Evolutionary conservation across 2,888 invertebrate species (phyloP).

Genomic region (Epirrita christyi): DNA sequence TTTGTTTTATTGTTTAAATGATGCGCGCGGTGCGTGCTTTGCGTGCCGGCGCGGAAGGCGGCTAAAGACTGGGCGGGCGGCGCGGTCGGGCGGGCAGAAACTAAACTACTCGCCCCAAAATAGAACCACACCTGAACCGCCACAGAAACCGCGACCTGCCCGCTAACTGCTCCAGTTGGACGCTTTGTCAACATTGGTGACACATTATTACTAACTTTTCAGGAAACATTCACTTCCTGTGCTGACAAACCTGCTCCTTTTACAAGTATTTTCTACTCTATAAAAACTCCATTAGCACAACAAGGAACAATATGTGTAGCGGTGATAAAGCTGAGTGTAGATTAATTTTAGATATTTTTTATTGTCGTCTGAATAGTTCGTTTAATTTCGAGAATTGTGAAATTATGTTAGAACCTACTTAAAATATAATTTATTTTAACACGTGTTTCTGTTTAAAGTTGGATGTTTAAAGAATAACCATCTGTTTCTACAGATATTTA

Average conservation of each 20-base stretch:
- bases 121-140: constrained; percentile 79
- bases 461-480: constrained; percentile 28
- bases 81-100: constrained; percentile 53
- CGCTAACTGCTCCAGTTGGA: constrained; percentile 60
- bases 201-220: constrained; percentile 47
- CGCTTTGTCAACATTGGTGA: constrained; percentile 70
- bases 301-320: constrained; percentile 28
- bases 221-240: constrained; percentile 37
- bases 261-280: constrained; percentile 9
- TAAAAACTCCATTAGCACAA: constrained; percentile 24
- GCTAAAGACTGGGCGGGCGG: constrained; percentile 75
- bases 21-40: constrained; percentile 32
- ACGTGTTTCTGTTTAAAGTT: constrained; percentile 34
- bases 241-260: constrained; percentile 14
- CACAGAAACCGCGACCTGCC: constrained; percentile 65
- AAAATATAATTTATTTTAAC: constrained; percentile 40
- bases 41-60: constrained; percentile 52
- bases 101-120: constrained; percentile 65
- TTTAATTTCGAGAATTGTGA: constrained; percentile 29
- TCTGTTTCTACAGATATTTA: constrained; percentile 33
- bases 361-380: constrained; percentile 34
- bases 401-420: constrained; percentile 8
- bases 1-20: neutral
- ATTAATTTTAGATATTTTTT: constrained; percentile 39
- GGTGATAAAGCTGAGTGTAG: constrained; percentile 29